These are phyloP conservation scores for Proisotoma minuta DNA, from an alignment of 2,888 invertebrate genomes.

Conservation along the genomic window DNA sequence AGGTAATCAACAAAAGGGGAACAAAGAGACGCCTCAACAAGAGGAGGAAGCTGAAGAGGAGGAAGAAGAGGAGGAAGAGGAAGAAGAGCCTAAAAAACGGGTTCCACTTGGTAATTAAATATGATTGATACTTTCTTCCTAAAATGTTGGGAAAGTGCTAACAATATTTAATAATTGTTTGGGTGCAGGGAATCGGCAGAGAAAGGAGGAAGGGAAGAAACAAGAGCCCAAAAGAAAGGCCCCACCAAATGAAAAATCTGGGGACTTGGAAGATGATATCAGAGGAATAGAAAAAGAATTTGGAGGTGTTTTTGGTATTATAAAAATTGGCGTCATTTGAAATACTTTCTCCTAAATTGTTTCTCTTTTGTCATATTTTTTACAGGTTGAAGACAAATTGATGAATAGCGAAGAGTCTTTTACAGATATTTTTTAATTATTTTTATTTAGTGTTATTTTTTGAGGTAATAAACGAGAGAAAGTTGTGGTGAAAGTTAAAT, in stretches of 20 bases:
- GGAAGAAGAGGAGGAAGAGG: constrained; percentile 21
- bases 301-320: constrained; percentile 32
- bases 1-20: not conserved
- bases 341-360: not conserved
- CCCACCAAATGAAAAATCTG: constrained; percentile 41
- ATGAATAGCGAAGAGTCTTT: too few species aligned
- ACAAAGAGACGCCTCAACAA: constrained; percentile 13
- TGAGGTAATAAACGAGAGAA: too few species aligned
- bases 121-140: not conserved
- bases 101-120: not conserved
- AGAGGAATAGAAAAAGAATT: constrained; percentile 41
- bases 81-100: constrained; percentile 15
- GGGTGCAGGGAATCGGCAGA: constrained; percentile 10
- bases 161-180: not conserved
- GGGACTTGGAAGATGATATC: constrained; percentile 45
- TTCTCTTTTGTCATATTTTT: not conserved
- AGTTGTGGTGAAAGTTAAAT: too few species aligned
- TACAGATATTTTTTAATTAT: too few species aligned
- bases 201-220: constrained; percentile 17
- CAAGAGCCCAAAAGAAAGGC: constrained; percentile 30
- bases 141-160: not conserved
- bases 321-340: too few species aligned
- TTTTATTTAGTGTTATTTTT: too few species aligned
- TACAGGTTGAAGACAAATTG: not conserved
- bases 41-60: constrained; percentile 6